Evolutionary conservation across 1,140 invertebrate species (phyloP).

Genomic region (Saxidomus purpurata): DNA sequence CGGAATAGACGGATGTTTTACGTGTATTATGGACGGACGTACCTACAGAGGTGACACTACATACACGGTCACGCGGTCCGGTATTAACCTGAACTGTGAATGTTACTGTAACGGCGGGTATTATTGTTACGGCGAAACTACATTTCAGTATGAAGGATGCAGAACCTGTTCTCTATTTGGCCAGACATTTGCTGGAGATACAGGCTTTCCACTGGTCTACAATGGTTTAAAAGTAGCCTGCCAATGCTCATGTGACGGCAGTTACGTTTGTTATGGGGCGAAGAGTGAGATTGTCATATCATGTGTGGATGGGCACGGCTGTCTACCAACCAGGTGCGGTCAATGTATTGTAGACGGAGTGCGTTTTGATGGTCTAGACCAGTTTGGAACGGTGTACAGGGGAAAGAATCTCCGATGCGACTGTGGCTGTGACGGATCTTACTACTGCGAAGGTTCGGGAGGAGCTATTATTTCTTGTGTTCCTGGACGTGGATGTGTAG

Average conservation of each 20-base stretch:
- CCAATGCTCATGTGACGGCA: slow-evolving; percentile 32
- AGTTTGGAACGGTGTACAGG: slow-evolving; percentile 50
- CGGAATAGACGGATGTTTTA: slow-evolving; percentile 14
- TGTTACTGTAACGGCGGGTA: slow-evolving; percentile 68
- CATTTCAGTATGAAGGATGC: slow-evolving; percentile 20
- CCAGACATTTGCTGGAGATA: slow-evolving; percentile 9
- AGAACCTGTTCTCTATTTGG: slow-evolving; percentile 39
- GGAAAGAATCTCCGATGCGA: slow-evolving; percentile 23
- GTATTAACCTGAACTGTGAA: slow-evolving; percentile 65
- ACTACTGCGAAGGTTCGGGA: slow-evolving; percentile 57
- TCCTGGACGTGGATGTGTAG: slow-evolving; percentile 21
- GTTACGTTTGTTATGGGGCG: slow-evolving; percentile 45
- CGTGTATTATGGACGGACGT: slow-evolving; percentile 58
- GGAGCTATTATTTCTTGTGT: slow-evolving; percentile 44
- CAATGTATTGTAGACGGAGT: slow-evolving; percentile 52
- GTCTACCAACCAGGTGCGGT: slow-evolving; percentile 29
- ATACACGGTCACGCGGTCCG: slow-evolving; percentile 56
- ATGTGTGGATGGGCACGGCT: slow-evolving; percentile 47
- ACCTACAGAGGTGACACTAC: slow-evolving; percentile 44
- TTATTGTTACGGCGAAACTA: slow-evolving; percentile 37
- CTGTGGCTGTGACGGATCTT: slow-evolving; percentile 61
- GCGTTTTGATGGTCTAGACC: slow-evolving; percentile 30
- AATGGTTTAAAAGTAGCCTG: slow-evolving; percentile 46
- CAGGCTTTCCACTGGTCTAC: slow-evolving; percentile 38
- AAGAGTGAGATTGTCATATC: slow-evolving; percentile 8